A percentile compares a stretch with the other conserved stretches of the same genome.
These are phyloP conservation scores for Neodiprion fabricii DNA, from an alignment of 1,140 invertebrate species.

Conservation along the genomic window DNA sequence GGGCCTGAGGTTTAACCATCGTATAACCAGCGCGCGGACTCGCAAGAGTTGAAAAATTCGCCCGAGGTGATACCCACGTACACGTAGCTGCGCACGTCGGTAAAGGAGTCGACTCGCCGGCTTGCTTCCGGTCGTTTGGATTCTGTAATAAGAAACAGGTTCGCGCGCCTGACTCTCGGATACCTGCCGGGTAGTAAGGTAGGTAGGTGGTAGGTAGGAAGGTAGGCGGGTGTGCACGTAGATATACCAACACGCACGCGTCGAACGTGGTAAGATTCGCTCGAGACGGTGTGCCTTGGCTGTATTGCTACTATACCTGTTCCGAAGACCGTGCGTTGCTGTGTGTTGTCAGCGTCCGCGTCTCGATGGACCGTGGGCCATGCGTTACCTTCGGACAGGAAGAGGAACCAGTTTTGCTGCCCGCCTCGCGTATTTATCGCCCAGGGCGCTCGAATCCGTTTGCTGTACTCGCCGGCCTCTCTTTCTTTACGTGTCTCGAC, in stretches of 20 bases:
- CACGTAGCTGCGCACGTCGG: neutral
- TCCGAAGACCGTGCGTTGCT: too few relatives aligned
- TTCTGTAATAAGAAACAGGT: slow-evolving; percentile 3
- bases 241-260: too few relatives aligned
- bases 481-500: too few relatives aligned
- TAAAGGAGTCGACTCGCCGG: neutral
- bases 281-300: neutral
- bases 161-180: neutral
- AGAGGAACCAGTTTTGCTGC: neutral
- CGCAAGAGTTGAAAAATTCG: too few relatives aligned
- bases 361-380: neutral
- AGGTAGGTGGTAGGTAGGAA: too few relatives aligned
- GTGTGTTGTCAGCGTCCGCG: neutral
- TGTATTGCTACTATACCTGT: too few relatives aligned
- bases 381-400: slow-evolving; percentile 4
- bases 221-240: too few relatives aligned
- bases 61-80: neutral
- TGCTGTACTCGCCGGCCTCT: too few relatives aligned
- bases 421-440: slow-evolving; percentile 2
- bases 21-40: too few relatives aligned
- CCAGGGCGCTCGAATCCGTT: slow-evolving; percentile 3
- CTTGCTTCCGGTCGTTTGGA: slow-evolving; percentile 4
- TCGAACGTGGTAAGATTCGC: neutral
- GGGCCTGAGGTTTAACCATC: too few relatives aligned
- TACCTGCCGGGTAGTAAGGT: neutral